Percentiles rank a stretch among this genome's conserved stretches.
Evolutionary conservation across 2,797 vertebrate species (phyloP).

Genomic region (Leucoraja ocellata): DNA sequence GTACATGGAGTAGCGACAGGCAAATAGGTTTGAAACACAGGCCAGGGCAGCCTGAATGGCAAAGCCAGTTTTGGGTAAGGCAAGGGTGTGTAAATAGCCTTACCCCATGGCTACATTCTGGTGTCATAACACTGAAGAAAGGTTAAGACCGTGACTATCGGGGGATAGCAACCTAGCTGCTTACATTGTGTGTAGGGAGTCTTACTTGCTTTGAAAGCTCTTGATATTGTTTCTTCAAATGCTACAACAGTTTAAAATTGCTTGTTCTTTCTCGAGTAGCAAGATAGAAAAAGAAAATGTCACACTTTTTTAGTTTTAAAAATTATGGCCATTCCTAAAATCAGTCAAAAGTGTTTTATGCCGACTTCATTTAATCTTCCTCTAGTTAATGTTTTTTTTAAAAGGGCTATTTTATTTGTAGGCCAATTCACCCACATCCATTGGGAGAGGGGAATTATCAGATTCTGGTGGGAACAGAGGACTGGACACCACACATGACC

Average conservation of each 20-base stretch:
- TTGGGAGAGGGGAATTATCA: background rate
- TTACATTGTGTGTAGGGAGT: background rate
- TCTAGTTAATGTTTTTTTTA: background rate
- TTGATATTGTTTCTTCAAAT: background rate
- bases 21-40: background rate
- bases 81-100: background rate
- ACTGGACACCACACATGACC: constrained; percentile 39
- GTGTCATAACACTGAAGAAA: background rate
- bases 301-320: background rate
- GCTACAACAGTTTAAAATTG: background rate
- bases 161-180: background rate
- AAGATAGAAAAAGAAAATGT: background rate
- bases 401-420: background rate
- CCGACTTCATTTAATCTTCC: background rate
- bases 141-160: background rate
- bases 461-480: background rate
- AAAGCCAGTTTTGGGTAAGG: background rate
- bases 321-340: background rate
- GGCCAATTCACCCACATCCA: background rate
- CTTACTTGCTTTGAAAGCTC: background rate
- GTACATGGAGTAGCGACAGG: background rate
- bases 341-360: background rate
- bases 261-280: background rate
- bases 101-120: too few species aligned
- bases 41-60: background rate